phyloP scores from a whole-genome alignment of 37 sponge, comb jelly and placozoan genomes.

The Spongia lamella region DNA sequence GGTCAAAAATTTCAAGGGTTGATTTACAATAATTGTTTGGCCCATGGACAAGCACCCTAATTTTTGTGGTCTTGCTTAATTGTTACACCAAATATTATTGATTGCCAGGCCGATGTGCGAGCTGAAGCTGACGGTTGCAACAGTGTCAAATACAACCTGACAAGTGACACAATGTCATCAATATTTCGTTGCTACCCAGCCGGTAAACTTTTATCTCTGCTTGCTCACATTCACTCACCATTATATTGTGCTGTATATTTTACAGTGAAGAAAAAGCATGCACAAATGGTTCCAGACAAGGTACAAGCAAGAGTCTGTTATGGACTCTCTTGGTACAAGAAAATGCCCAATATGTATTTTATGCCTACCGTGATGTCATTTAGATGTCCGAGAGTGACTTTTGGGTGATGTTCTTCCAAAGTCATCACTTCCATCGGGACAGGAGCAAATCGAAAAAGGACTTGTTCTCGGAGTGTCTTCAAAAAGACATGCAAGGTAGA shows the following conservation, averaged over 20 bases:
- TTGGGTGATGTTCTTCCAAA: conserved; percentile 85
- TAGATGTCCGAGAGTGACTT: conserved; percentile 84
- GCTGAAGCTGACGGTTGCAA: conserved; percentile 76
- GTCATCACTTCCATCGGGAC: conserved; percentile 76
- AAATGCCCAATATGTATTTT: background rate
- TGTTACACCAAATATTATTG: no score
- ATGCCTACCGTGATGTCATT: background rate
- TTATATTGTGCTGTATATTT: background rate
- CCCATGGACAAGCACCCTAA: no score
- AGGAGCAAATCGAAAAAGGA: background rate
- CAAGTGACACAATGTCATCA: conserved; percentile 64
- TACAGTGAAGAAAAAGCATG: conserved; percentile 68
- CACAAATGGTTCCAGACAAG: conserved; percentile 63
- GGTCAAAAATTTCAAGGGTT: no score
- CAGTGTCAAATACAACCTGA: conserved; percentile 71
- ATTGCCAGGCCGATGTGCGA: conserved; percentile 71
- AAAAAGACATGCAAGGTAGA: conserved; percentile 41
- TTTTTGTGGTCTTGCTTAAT: no score
- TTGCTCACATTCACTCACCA: background rate
- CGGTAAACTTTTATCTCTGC: conserved; percentile 31
- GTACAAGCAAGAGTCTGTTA: conserved; percentile 5
- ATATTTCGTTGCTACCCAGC: conserved; percentile 89
- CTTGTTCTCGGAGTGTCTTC: conserved; percentile 54
- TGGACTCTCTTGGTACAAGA: background rate
- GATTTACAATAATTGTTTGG: no score